Percentiles rank a stretch among this genome's conserved stretches.
Evolutionary conservation across 2,888 invertebrate species (phyloP).

Genomic region (Calliphora vomitoria): DNA sequence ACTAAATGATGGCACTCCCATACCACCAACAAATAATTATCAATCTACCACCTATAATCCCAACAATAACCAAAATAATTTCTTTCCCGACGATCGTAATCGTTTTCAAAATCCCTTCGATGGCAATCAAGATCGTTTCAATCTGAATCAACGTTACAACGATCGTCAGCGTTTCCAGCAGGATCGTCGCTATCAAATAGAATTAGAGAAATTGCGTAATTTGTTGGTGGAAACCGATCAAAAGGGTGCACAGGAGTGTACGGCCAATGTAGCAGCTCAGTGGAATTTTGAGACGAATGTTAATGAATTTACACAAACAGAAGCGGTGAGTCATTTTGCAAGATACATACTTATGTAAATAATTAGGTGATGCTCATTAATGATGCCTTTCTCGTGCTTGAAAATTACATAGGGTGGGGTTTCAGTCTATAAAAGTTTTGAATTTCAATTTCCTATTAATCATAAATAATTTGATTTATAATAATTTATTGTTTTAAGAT

Average conservation of each 20-base stretch:
- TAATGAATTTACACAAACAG: conserved; percentile 92
- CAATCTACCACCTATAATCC: conserved; percentile 74
- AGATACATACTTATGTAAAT: not conserved
- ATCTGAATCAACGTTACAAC: conserved; percentile 78
- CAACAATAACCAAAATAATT: conserved; percentile 66
- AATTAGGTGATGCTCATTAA: not conserved
- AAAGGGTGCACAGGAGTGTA: conserved; percentile 92
- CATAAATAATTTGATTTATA: conserved; percentile 24
- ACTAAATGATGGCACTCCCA: conserved; percentile 43
- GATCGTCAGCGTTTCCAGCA: conserved; percentile 86
- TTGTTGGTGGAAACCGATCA: conserved; percentile 90
- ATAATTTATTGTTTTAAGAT: conserved; percentile 9
- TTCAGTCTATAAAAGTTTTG: conserved; percentile 11
- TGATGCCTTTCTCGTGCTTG: not conserved
- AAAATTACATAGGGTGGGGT: conserved; percentile 59
- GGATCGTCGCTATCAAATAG: conserved; percentile 82
- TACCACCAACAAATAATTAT: conserved; percentile 40
- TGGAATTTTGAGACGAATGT: conserved; percentile 96
- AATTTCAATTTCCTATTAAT: conserved; percentile 39
- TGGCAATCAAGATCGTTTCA: conserved; percentile 81
- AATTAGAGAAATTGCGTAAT: conserved; percentile 83
- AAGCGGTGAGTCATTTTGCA: conserved; percentile 89
- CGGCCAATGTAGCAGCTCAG: conserved; percentile 93
- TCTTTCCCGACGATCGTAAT: conserved; percentile 72
- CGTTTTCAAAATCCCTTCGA: conserved; percentile 79